Percentiles rank a stretch among this genome's conserved stretches.
phyloP scores from a whole-genome alignment of 2,113 vertebrate species.

The Puffinus mauretanicus region DNA sequence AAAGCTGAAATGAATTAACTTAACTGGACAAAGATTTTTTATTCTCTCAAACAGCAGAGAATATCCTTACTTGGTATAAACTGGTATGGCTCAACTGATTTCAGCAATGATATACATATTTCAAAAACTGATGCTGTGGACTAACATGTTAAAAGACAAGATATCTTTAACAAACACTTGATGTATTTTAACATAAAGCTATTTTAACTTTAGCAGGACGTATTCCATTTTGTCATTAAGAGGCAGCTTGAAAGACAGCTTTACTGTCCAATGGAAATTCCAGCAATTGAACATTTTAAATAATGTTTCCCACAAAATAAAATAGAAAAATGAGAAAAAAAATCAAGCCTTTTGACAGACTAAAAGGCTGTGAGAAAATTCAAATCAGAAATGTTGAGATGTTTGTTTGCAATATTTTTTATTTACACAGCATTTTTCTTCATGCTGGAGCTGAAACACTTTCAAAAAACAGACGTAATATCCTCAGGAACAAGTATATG shows the following conservation, averaged over 20 bases:
- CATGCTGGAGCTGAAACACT: neutral
- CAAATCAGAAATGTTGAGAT: neutral
- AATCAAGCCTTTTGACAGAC: neutral
- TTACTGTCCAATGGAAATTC: neutral
- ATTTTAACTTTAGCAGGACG: neutral
- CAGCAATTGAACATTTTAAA: neutral
- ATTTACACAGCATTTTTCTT: conserved; percentile 5
- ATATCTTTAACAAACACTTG: neutral
- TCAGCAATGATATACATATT: neutral
- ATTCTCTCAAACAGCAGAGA: neutral
- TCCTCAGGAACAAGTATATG: neutral
- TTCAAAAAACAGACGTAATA: neutral
- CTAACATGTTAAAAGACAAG: neutral
- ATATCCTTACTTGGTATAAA: neutral
- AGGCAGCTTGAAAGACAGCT: neutral
- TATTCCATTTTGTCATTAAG: neutral
- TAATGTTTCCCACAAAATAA: neutral
- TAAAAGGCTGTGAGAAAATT: neutral
- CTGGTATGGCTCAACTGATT: neutral
- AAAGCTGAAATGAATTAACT: neutral
- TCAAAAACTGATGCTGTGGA: neutral
- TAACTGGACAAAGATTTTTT: neutral
- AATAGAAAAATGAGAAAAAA: neutral
- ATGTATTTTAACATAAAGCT: neutral
- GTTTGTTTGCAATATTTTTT: neutral